These are phyloP conservation scores for Cephus pulcher DNA, from an alignment of 2,888 invertebrate species.

Conservation along the genomic window DNA sequence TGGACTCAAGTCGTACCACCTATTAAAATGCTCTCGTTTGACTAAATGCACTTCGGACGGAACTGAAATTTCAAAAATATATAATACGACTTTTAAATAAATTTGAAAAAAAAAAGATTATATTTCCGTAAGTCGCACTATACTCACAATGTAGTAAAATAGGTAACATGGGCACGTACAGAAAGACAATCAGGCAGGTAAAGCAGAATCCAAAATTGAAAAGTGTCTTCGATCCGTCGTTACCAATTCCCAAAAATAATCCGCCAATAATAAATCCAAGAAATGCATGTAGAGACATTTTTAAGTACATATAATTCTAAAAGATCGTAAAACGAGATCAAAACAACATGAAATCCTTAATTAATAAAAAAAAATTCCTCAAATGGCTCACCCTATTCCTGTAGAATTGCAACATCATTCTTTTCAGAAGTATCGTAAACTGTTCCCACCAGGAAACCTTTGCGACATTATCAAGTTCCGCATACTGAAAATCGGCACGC, in stretches of 20 bases:
- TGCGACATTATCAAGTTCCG: constrained; percentile 69
- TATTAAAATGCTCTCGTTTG: constrained; percentile 86
- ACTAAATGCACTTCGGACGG: constrained; percentile 82
- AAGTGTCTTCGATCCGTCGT: constrained; percentile 83
- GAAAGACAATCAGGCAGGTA: constrained; percentile 81
- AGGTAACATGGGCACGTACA: constrained; percentile 87
- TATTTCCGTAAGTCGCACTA: constrained; percentile 35
- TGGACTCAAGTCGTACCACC: constrained; percentile 84
- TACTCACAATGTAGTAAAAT: constrained; percentile 81
- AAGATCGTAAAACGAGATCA: constrained; percentile 46
- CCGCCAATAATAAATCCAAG: constrained; percentile 78
- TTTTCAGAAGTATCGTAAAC: constrained; percentile 74
- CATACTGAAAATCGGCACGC: constrained; percentile 25
- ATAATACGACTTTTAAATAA: not conserved
- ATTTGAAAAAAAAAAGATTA: not conserved
- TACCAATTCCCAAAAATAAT: constrained; percentile 79
- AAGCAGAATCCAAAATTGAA: constrained; percentile 89
- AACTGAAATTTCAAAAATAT: constrained; percentile 70
- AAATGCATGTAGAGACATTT: constrained; percentile 75
- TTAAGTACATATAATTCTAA: constrained; percentile 79
- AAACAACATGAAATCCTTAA: not conserved
- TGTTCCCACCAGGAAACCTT: constrained; percentile 75
- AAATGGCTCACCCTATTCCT: constrained; percentile 73
- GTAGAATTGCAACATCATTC: constrained; percentile 82
- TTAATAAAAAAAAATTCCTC: not conserved